Base-by-base conservation (phyloP, 2,888 invertebrate genomes). In the Pterostichus niger region DNA sequence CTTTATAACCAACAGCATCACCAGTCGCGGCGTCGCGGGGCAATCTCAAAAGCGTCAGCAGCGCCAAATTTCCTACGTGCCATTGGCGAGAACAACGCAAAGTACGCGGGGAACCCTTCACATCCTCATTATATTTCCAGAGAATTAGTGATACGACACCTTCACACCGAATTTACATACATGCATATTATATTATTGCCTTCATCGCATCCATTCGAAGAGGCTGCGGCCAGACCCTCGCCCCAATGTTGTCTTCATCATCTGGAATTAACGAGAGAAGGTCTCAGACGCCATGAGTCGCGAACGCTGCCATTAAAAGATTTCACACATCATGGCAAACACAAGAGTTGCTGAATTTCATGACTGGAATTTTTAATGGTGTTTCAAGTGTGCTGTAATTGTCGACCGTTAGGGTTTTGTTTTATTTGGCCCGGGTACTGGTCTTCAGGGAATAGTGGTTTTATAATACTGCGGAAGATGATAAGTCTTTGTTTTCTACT, bases 111-210 rank as follows among this genome's bases (percentile, higher is more conserved):
- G 49, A 7, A 5, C 46, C 75, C 15, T 61, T 40, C 46, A 44
- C 59, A n/a, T 68, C 71, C 49, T 82, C 82, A 59, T 82, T 82
- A 82, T 82, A 82, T 82, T 73, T 82, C 75, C 82, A 59, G 82
- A 59, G 76, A 82, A 59, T 75, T 75, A 68, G 75, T 49, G 82
- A 81, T 33, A 75, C 76, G 82, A 82, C 82, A 82, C 76, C 82
- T 82, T 76, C 76, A 75, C 76, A 75, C 44, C 68, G 52, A 75
- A 82, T 82, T 82, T 82, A 82, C 82, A 82, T 82, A 82, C 82
- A 82, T 82, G 61, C 82, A 82, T 82, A 82, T 82, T 68, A 82
- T 76, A 82, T 49, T 59, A 56, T 56, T 35, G 56, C 56, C 40
- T 33, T 13, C 40, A 40, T 40, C 40, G 40, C 40, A 40, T 15